phyloP scores from a whole-genome alignment of 1,140 invertebrate genomes.

The Conus ventricosus region DNA sequence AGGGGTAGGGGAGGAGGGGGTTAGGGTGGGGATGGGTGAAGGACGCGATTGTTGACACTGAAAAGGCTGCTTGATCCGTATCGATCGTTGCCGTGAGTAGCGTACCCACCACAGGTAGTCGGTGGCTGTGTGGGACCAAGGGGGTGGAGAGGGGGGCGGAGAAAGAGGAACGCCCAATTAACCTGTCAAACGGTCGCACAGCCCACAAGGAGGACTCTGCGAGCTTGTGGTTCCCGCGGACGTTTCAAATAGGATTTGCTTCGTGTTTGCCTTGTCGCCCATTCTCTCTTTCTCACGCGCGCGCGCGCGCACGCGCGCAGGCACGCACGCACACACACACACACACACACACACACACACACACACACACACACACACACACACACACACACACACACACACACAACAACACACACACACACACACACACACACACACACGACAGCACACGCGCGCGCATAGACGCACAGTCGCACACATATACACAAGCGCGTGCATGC shows the following conservation, averaged over 20 bases:
- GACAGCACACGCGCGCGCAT: neutral
- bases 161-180: no score
- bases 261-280: constrained; percentile 7
- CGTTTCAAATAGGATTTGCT: neutral
- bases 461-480: neutral
- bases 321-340: neutral
- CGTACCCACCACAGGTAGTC: no score
- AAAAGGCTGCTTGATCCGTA: neutral
- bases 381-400: neutral
- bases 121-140: no score
- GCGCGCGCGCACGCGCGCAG: neutral
- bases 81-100: neutral
- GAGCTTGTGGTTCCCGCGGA: neutral
- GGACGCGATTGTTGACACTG: no score
- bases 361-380: constrained; percentile 13
- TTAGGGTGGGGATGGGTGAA: no score
- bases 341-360: constrained; percentile 13
- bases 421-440: no score
- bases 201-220: neutral
- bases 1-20: no score
- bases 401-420: neutral
- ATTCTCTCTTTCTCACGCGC: no score
- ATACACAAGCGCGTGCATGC: neutral
- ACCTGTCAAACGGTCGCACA: no score
- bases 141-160: no score